Conservation (phyloP, 2,888 invertebrate species). For the Cabera pusaria region DNA sequence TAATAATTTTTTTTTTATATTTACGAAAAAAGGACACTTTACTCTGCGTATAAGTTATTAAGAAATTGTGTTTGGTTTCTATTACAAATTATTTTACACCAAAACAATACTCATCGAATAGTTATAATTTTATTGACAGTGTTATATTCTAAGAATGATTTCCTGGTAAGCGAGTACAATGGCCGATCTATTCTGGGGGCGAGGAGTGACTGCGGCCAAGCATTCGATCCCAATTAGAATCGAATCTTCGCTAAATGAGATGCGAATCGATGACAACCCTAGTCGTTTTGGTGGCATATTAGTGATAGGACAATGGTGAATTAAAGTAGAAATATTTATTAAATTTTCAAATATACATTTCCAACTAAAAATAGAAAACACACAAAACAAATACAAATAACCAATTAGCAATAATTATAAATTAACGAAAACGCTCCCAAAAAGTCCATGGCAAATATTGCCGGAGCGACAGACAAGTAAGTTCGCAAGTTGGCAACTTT, state of each 20-base stretch:
- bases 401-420: conserved; percentile 75
- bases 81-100: no score
- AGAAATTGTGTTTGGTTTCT: no score
- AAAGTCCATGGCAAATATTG: conserved; percentile 73
- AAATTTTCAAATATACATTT: no score
- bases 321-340: no score
- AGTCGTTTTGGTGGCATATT: conserved; percentile 19
- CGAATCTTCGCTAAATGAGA: conserved; percentile 63
- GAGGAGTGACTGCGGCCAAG: conserved; percentile 38
- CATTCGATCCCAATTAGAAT: conserved; percentile 67
- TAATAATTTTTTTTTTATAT: no score
- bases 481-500: conserved; percentile 40
- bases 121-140: conserved; percentile 5
- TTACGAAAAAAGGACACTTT: no score
- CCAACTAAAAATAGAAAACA: no score
- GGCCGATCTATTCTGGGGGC: conserved; percentile 19
- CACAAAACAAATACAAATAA: conserved; percentile 38
- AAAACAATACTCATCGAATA: no score
- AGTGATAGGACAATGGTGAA: conserved; percentile 21
- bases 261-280: conserved; percentile 52
- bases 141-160: conserved; percentile 14
- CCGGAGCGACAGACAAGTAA: conserved; percentile 51
- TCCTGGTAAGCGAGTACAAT: conserved; percentile 19
- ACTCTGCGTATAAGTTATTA: no score
- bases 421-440: conserved; percentile 59